Evolutionary conservation across 2,888 invertebrate genomes (phyloP), one percentile per base, ranked within the genome.

Genomic region (Elgonia sp.): DNA sequence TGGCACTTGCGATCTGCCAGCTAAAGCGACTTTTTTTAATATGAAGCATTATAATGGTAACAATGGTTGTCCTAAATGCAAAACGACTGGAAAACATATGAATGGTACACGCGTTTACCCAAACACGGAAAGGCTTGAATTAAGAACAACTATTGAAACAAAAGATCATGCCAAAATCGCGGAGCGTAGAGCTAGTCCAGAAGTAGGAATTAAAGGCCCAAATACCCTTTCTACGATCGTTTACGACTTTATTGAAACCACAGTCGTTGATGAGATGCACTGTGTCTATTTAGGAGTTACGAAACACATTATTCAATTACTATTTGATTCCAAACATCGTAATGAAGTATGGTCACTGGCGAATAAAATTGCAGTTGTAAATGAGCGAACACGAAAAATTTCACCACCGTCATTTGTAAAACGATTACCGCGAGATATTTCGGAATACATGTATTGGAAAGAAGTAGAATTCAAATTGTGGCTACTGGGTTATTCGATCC

Each of bases 391-490:
- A 40, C 21, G 53, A n/a, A 12, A 29, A 7, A 75, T 90, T 20
- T 53, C 50, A 16, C 90, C 91, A 12, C 89, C 90, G 10, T 83
- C 83, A 2, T 87, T 75, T 84, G 67, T 90, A 29, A 73, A 77
- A 46, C 62, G 91, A 80, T 21, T 86, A 21, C 88, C 88, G 2
- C 62, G 89, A 62, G 69, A 40, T 9, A 75, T 92, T 14, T 62
- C 53, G 2, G 90, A 90, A 53, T 70, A 80, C 12, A 75, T 29
- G 1, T 82, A 90, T 81, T 91, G 90, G 90, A 91, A 92, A 85
- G 89, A 88, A 0, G 75, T 72, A 9, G 91, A 90, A 57, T 69
- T 90, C 0, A 90, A 89, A 88, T 10, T 39, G 12, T 89, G 81
- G 80, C 42, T 90, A 9, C 65, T 90, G 14, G 57, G 83, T 18